Evolutionary conservation across 64 coral and sea anemone species (phyloP).

Genomic region (Astreopora myriophthalma): DNA sequence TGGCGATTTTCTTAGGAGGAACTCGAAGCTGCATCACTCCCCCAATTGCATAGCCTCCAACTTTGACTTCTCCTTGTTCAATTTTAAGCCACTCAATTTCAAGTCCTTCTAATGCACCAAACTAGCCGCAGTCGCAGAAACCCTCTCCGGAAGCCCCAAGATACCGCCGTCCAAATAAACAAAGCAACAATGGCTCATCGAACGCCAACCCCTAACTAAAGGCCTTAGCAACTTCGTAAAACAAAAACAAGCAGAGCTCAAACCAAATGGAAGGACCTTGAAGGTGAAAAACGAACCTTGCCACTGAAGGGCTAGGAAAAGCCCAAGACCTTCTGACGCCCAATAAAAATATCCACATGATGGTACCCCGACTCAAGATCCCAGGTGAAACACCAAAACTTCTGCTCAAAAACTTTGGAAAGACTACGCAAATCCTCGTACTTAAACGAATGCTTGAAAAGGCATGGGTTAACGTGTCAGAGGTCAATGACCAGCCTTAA

Average conservation of each 20-base stretch:
- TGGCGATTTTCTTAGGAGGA: too few relatives aligned
- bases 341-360: background rate
- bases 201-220: conserved; percentile 16
- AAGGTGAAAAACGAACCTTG: too few relatives aligned
- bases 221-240: conserved; percentile 9
- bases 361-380: background rate
- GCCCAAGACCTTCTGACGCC: too few relatives aligned
- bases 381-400: background rate
- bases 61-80: too few relatives aligned
- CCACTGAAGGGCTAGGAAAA: background rate
- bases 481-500: background rate
- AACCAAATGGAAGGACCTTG: too few relatives aligned
- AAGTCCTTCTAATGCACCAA: too few relatives aligned
- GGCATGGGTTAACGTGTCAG: background rate
- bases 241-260: background rate
- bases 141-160: background rate
- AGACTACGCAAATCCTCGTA: background rate
- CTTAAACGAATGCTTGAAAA: background rate
- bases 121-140: too few relatives aligned
- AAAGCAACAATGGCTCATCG: conserved; percentile 36
- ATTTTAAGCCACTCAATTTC: too few relatives aligned
- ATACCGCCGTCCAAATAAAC: conserved; percentile 42
- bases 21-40: too few relatives aligned
- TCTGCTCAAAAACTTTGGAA: background rate
- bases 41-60: too few relatives aligned